Evolutionary conservation across 2,113 vertebrate genomes (phyloP).

Genomic region (Grantiella picta): DNA sequence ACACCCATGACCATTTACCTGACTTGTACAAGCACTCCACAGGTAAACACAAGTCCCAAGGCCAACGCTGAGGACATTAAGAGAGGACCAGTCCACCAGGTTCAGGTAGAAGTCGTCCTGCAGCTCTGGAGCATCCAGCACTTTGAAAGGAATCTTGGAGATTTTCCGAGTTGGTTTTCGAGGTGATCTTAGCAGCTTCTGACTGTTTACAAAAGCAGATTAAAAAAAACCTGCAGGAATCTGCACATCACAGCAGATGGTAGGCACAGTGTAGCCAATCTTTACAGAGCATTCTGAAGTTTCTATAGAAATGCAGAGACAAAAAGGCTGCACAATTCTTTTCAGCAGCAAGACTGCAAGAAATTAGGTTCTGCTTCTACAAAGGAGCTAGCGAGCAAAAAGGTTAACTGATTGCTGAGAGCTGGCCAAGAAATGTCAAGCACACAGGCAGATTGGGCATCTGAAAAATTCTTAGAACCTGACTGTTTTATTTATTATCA

Average conservation of each 20-base stretch:
- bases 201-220: conserved; percentile 69
- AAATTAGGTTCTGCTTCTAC: background rate
- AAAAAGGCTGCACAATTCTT: background rate
- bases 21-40: conserved; percentile 98
- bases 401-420: background rate
- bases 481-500: too few relatives aligned
- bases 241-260: background rate
- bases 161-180: conserved; percentile 97
- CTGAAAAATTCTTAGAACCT: background rate
- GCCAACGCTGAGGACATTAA: conserved; percentile 96
- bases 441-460: background rate
- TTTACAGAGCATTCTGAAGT: background rate
- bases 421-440: background rate
- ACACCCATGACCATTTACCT: conserved; percentile 70
- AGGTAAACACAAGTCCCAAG: conserved; percentile 97
- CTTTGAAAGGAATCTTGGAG: conserved; percentile 98
- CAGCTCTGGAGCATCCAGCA: conserved; percentile 93
- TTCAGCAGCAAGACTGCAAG: background rate
- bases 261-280: background rate
- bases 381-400: background rate
- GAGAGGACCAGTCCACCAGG: conserved; percentile 97
- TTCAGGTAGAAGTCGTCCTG: conserved; percentile 99
- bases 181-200: conserved; percentile 92
- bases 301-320: background rate
- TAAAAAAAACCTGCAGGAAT: background rate